Evolutionary conservation across 1,140 invertebrate species (phyloP).

Genomic region (Dreissena rostriformis): DNA sequence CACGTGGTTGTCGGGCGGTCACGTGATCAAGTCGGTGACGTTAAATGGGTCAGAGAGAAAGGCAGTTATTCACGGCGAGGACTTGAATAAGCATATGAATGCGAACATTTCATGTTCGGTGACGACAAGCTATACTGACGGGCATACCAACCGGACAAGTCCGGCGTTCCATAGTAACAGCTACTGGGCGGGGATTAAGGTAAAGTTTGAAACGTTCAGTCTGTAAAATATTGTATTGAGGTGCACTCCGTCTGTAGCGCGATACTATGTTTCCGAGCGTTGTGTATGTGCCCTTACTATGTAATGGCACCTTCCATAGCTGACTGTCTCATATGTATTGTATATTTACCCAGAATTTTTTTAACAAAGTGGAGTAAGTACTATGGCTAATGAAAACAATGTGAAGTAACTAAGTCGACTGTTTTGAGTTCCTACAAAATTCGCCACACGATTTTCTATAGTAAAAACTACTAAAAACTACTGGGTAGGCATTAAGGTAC

Average conservation of each 20-base stretch:
- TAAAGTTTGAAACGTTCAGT: background rate
- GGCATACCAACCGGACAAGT: background rate
- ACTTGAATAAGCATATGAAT: background rate
- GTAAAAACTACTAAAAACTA: background rate
- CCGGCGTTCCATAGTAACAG: conserved; percentile 18
- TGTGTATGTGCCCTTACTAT: no score
- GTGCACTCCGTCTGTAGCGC: background rate
- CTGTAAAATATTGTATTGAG: background rate
- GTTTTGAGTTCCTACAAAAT: background rate
- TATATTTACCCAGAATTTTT: no score
- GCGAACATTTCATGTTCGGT: conserved; percentile 12
- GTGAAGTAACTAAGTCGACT: background rate
- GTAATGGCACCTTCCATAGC: no score
- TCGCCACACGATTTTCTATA: background rate
- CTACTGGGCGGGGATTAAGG: conserved; percentile 32
- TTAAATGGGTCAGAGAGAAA: conserved; percentile 2
- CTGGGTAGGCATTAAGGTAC: no score
- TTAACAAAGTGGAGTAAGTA: background rate
- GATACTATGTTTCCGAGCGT: no score
- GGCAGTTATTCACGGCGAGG: background rate
- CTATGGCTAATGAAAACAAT: background rate
- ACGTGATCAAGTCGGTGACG: background rate
- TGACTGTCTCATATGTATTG: no score
- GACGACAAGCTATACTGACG: background rate
- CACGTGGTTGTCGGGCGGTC: conserved; percentile 28